Conservation (phyloP, 2,797 vertebrate genomes). For the Pantherophis vulpinus region DNA sequence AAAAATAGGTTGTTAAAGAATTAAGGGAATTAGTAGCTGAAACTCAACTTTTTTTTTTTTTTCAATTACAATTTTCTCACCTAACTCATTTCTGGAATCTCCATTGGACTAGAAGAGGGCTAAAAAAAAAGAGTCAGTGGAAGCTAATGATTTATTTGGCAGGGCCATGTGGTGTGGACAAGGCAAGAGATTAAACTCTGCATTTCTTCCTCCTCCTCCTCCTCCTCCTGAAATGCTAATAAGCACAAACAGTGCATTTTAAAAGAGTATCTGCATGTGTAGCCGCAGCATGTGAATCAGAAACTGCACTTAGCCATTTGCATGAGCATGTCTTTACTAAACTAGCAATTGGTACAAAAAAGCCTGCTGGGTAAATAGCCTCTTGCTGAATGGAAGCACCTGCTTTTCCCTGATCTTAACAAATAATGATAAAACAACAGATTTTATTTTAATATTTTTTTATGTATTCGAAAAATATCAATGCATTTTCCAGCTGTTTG, state of each 20-base stretch:
- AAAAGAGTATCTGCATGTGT: not conserved
- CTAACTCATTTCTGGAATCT: not conserved
- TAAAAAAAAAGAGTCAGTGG: not conserved
- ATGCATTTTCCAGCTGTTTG: not conserved
- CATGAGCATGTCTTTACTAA: not conserved
- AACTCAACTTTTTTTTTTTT: too few species aligned
- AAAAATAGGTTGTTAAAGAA: not conserved
- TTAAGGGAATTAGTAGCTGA: not conserved
- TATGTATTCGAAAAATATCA: not conserved
- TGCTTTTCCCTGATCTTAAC: not conserved
- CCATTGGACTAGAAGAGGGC: not conserved
- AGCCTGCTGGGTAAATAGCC: not conserved
- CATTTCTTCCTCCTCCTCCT: not conserved
- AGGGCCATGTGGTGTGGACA: not conserved
- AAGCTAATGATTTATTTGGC: not conserved
- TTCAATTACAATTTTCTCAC: not conserved
- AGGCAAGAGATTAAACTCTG: not conserved
- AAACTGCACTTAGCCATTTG: not conserved
- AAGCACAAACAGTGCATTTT: not conserved
- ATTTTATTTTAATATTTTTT: not conserved
- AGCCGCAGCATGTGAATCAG: not conserved
- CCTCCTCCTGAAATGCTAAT: not conserved
- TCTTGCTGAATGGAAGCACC: not conserved
- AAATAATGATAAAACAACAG: not conserved
- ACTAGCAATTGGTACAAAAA: not conserved